Evolutionary conservation across 2,797 vertebrate species (phyloP).

Genomic region (Dicrostonyx torquatus): DNA sequence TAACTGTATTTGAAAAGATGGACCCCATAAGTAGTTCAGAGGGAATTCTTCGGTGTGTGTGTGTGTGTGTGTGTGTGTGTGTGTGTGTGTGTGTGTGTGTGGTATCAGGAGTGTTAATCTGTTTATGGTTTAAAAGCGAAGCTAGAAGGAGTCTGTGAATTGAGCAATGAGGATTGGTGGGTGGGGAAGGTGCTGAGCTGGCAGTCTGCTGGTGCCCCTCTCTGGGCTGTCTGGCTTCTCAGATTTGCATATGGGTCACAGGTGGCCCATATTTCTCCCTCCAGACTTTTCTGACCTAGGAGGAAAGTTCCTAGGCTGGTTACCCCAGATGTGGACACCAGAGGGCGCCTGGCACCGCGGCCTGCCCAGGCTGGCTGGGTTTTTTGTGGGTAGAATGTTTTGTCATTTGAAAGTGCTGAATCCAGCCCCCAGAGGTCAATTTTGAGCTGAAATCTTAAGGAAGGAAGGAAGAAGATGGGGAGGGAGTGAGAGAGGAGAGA

Average conservation of each 20-base stretch:
- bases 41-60: background rate
- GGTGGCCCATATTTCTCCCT: background rate
- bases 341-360: conserved; percentile 80
- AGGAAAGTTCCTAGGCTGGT: background rate
- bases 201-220: background rate
- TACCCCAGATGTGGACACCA: conserved; percentile 66
- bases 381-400: accelerated
- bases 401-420: background rate
- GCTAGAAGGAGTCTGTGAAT: background rate
- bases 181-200: background rate
- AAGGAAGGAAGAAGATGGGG: background rate
- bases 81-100: background rate
- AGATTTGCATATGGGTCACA: accelerated
- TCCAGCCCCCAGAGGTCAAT: background rate
- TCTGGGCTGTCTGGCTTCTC: background rate
- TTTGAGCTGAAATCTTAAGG: background rate
- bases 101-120: background rate
- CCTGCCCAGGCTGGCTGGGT: background rate
- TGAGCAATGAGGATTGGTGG: background rate
- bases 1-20: background rate
- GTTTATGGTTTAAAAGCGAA: background rate
- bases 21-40: background rate
- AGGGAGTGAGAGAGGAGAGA: background rate
- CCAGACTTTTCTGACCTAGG: accelerated
- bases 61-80: background rate